Percentiles rank a stretch among this genome's conserved stretches.
These are phyloP conservation scores for Emydoidea blandingii DNA, from an alignment of 2,797 vertebrate genomes.

Conservation along the genomic window DNA sequence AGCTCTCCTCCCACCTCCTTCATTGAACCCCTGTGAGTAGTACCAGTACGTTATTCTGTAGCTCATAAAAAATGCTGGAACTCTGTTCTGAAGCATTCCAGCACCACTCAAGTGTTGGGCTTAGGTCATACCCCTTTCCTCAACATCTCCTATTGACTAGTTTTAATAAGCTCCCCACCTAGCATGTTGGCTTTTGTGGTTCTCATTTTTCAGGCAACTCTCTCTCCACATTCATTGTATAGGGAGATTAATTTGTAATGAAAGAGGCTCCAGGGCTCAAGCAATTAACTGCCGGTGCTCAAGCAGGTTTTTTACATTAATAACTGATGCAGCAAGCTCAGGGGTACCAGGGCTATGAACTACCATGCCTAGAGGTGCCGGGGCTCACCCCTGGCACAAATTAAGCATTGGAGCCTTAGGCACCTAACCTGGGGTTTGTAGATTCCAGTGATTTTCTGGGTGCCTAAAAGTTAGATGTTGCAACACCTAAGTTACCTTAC, in stretches of 20 bases:
- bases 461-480: background rate
- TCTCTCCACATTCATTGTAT: background rate
- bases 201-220: background rate
- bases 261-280: too few species aligned
- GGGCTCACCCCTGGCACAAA: too few species aligned
- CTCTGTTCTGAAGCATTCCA: background rate
- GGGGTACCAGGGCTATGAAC: too few species aligned
- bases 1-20: background rate
- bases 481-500: background rate
- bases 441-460: background rate
- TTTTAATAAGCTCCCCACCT: background rate
- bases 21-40: background rate
- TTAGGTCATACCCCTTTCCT: background rate
- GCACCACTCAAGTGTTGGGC: background rate
- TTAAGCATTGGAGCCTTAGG: too few species aligned
- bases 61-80: background rate
- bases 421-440: background rate
- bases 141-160: background rate
- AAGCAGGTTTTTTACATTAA: too few species aligned
- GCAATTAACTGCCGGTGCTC: too few species aligned
- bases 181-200: background rate
- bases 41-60: background rate
- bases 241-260: background rate
- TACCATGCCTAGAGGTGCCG: too few species aligned
- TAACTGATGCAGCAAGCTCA: too few species aligned